These are phyloP conservation scores for Poecile atricapillus DNA, from an alignment of 2,113 vertebrate species.

Conservation along the genomic window DNA sequence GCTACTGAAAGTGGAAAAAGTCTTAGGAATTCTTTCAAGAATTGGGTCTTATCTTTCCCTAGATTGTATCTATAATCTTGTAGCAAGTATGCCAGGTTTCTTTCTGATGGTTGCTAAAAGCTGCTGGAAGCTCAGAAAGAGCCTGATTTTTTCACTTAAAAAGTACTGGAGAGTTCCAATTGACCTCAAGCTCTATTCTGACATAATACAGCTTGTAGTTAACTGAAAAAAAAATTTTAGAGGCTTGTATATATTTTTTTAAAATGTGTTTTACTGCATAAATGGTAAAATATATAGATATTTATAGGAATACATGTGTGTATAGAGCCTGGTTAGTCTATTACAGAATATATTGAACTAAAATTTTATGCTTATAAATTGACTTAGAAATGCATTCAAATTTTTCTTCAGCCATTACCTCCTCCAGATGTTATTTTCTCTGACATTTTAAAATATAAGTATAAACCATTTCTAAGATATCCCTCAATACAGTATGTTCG, in stretches of 20 bases:
- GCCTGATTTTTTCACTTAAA: background rate
- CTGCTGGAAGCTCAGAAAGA: background rate
- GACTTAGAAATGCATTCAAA: background rate
- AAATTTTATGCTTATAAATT: background rate
- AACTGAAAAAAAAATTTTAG: background rate
- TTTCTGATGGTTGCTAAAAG: background rate
- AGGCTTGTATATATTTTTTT: background rate
- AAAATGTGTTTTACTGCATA: constrained; percentile 25
- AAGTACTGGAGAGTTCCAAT: background rate
- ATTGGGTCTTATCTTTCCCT: background rate
- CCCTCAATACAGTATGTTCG: background rate
- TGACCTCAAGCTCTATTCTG: background rate
- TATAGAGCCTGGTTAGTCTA: background rate
- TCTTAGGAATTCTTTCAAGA: background rate
- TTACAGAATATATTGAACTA: background rate
- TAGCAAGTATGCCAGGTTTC: background rate
- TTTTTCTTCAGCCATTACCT: background rate
- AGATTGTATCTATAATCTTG: background rate
- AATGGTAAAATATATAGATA: background rate
- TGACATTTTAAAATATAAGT: background rate
- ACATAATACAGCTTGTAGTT: background rate
- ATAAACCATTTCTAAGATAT: background rate
- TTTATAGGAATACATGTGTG: background rate
- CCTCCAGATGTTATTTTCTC: background rate
- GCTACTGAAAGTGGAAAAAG: background rate